A percentile compares a stretch with the other conserved stretches of the same genome.
Evolutionary conservation across 2,888 invertebrate genomes (phyloP).

Genomic region (Tethea ocularis): DNA sequence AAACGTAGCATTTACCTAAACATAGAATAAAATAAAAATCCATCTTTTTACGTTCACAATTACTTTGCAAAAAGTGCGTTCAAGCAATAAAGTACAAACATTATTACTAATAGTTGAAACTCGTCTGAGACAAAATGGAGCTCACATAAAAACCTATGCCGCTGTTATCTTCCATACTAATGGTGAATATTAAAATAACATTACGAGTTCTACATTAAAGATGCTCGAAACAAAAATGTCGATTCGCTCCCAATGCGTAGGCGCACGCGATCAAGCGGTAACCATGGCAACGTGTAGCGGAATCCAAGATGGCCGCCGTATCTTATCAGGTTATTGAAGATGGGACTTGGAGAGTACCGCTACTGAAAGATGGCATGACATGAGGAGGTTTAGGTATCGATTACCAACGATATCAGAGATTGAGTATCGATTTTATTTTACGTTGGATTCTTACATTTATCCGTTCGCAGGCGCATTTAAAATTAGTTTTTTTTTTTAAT

Average conservation of each 20-base stretch:
- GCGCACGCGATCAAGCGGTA: slow-evolving; percentile 63
- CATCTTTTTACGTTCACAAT: neutral
- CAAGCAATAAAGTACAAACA: neutral
- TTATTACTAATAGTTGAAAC: neutral
- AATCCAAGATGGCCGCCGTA: slow-evolving; percentile 69
- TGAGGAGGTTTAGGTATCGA: slow-evolving; percentile 27
- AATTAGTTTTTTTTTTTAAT: too few species aligned
- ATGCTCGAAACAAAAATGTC: slow-evolving; percentile 25
- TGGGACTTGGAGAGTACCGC: slow-evolving; percentile 27
- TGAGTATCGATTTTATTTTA: neutral
- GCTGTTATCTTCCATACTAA: slow-evolving; percentile 5
- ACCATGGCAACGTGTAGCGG: slow-evolving; percentile 58
- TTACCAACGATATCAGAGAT: slow-evolving; percentile 23
- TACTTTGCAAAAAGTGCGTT: neutral
- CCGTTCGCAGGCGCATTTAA: neutral
- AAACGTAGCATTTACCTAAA: neutral
- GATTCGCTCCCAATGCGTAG: slow-evolving; percentile 43
- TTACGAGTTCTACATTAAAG: slow-evolving; percentile 1
- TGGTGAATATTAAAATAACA: slow-evolving; percentile 7
- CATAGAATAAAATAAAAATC: neutral
- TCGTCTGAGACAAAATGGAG: slow-evolving; percentile 6
- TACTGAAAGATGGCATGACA: slow-evolving; percentile 36
- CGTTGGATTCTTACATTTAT: neutral
- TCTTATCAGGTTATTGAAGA: slow-evolving; percentile 63
- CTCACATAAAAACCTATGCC: slow-evolving; percentile 4